Evolutionary conservation across 2,113 vertebrate species (phyloP), one percentile per base, ranked within the genome.

Genomic region (Phaethon lepturus): DNA sequence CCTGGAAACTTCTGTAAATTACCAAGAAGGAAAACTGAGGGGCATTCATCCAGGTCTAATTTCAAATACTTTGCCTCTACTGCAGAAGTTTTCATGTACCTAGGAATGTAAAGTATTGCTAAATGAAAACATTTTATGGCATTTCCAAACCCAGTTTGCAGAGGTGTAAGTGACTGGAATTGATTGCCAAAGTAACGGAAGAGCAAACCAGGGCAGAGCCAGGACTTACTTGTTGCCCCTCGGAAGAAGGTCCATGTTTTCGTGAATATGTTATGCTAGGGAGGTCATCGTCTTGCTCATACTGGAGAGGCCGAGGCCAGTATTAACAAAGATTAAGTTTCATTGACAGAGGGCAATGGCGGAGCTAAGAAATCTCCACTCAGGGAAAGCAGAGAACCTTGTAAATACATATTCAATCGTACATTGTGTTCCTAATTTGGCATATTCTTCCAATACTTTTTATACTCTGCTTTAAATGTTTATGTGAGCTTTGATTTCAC

Each of bases 151-250:
- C 6, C 38, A 3, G 19, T 29, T 4, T 12, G 35, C 33, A 24
- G 2, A 9, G 35, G 29, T 6, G 6, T 33, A 23, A 56, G 73
- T 3, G 26, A 33, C 0, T 6, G n/a, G 7, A 22, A 4, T 1
- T 4, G 17, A 9, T 1, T 3, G 45, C 10, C 59, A 25, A 16
- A 62, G 44, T 1, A 17, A 8, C n/a, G 3, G n/a, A 7, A 26
- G 3, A 31, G 49, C 56, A 40, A 59, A 35, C 5, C 6, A 2
- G 24, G 49, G 35, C 29, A 35, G 49, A 40, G 76, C 82, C 18
- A 58, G 95, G 63, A 62, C 58, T 29, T 20, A 9, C 12, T 76
- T 63, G 55, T 4, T n/a, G n/a, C 63, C 94, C 89, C 78, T 66
- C 13, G 20, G 66, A 31, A 86, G 93, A 2, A 1, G 72, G 53